Evolutionary conservation across 2,888 invertebrate genomes (phyloP), one percentile per base, ranked within the genome.

Genomic region (Cantharis lateralis): DNA sequence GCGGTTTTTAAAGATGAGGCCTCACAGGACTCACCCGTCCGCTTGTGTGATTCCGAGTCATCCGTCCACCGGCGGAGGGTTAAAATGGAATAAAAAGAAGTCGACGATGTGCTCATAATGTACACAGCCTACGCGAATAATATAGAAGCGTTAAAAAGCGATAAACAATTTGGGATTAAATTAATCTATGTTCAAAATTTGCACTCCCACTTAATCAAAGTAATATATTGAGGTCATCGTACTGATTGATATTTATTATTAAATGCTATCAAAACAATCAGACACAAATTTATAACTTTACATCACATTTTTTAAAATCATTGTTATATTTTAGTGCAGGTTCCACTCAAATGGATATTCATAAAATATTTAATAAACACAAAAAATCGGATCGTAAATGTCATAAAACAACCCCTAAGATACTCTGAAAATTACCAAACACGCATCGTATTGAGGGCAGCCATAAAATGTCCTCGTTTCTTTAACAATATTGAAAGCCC

Each of bases 391-490:
- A 48, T 73, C 71, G 68, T 78, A 78, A 78, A 75, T 69, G 71
- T 76, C 76, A 73, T 78, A 78, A 78, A 78, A 75, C 78, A 74
- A 74, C 75, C 78, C 78, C 76, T 78, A 78, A 78, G 78, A 78
- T 76, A 76, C 78, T 78, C 74, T 71, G 78, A 78, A 78, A 78
- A 78, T 78, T 78, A 78, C 78, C 78, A 78, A 78, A 78, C 78
- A 78, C 78, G 78, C 78, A 76, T 78, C 78, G 78, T 76, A 75
- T 78, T 75, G 78, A 70, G 75, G 78, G 78, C 78, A 74, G 73
- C 76, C 78, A 74, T 78, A 78, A 78, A 78, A 78, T 76, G 78
- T 78, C 76, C 78, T 75, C 78, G 76, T 76, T 78, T 75, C 78
- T 78, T 75, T 75, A 75, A 78, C 78, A 78, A 78, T 78, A 78